phyloP scores from a whole-genome alignment of 2,888 invertebrate genomes.

The Lithophane ornitopus region DNA sequence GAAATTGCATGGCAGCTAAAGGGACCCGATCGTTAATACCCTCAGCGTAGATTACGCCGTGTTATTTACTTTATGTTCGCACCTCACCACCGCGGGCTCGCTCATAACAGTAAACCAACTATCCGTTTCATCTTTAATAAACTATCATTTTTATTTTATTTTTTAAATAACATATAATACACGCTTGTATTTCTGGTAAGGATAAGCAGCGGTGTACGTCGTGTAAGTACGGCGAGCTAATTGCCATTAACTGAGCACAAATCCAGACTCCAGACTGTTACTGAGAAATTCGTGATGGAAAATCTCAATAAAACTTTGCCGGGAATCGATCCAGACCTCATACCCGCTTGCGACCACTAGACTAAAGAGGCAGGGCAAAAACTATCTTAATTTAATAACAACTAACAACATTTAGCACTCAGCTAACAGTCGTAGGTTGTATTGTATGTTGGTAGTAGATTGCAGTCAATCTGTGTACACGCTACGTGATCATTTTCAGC shows the following conservation, averaged over 20 bases:
- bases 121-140: not conserved
- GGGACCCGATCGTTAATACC: not conserved
- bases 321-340: not conserved
- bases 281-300: not conserved
- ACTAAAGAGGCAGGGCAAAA: not conserved
- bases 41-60: not conserved
- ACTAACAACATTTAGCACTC: not conserved
- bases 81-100: not conserved
- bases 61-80: not conserved
- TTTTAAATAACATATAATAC: not conserved
- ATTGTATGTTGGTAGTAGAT: not conserved
- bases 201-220: not conserved
- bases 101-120: not conserved
- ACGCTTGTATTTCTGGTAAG: not conserved
- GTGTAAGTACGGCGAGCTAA: not conserved
- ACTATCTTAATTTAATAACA: not conserved
- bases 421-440: no score
- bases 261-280: not conserved
- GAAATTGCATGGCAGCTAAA: not conserved
- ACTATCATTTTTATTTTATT: no score
- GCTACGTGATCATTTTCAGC: slow-evolving; percentile 22
- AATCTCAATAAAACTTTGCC: not conserved
- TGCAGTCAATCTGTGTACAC: slow-evolving; percentile 39
- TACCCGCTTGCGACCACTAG: no score
- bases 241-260: not conserved